Evolutionary conservation across 2,113 vertebrate genomes (phyloP).

Genomic region (Ammodytes marinus): DNA sequence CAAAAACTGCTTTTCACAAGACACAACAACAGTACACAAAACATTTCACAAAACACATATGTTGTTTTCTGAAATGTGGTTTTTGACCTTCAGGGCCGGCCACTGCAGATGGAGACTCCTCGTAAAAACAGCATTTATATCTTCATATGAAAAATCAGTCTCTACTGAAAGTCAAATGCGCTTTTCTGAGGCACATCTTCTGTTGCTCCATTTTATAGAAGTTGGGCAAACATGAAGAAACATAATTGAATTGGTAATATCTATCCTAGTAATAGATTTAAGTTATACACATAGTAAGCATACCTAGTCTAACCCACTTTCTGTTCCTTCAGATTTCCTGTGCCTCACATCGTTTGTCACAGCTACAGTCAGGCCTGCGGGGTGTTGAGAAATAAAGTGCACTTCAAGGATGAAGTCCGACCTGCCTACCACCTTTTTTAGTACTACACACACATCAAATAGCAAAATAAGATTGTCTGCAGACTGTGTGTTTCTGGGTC

Average conservation of each 20-base stretch:
- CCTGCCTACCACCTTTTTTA: slow-evolving; percentile 11
- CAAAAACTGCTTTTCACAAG: too few species aligned
- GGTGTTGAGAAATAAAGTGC: slow-evolving; percentile 2
- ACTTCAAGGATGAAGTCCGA: slow-evolving; percentile 41
- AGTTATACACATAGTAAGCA: neutral
- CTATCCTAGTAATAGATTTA: neutral
- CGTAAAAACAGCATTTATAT: neutral
- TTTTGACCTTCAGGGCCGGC: too few species aligned
- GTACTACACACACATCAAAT: neutral
- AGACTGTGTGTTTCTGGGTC: slow-evolving; percentile 64
- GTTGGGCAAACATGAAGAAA: neutral
- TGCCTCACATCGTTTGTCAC: slow-evolving; percentile 15
- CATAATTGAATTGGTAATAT: neutral
- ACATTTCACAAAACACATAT: too few species aligned
- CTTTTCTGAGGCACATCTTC: neutral
- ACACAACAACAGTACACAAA: too few species aligned
- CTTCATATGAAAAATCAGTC: neutral
- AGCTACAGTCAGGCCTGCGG: slow-evolving; percentile 12
- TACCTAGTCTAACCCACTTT: slow-evolving; percentile 25
- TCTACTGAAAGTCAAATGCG: neutral
- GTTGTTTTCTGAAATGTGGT: too few species aligned
- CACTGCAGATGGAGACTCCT: too few species aligned
- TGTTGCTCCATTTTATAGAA: slow-evolving; percentile 1
- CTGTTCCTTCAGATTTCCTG: slow-evolving; percentile 1
- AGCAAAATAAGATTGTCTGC: slow-evolving; percentile 12